Percentiles rank a stretch among this genome's conserved stretches.
Conservation (phyloP, 2,797 vertebrate genomes). For the Malurus splendens region DNA sequence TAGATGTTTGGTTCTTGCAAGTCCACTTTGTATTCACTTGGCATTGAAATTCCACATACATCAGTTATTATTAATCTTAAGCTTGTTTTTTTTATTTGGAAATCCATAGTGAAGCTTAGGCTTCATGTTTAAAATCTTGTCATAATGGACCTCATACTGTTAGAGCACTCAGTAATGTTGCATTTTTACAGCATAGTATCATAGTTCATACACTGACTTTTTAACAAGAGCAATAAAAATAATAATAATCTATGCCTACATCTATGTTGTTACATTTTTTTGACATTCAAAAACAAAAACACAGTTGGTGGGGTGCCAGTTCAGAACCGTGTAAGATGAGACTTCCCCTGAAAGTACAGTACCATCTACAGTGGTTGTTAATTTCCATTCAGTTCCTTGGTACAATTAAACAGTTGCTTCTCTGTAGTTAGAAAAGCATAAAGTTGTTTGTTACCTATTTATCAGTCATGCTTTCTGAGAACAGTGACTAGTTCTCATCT, state of each 20-base stretch:
- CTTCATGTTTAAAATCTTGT: slow-evolving; percentile 13
- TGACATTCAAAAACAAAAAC: not conserved
- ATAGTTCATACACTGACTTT: slow-evolving; percentile 33
- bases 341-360: not conserved
- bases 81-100: not conserved
- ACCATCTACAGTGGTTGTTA: not conserved
- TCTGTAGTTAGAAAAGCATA: not conserved
- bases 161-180: slow-evolving; percentile 14
- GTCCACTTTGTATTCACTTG: not conserved
- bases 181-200: slow-evolving; percentile 41
- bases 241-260: not conserved
- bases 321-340: not conserved
- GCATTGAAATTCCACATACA: not conserved
- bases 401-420: not conserved
- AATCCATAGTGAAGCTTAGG: not conserved
- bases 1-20: not conserved
- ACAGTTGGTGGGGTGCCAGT: not conserved
- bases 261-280: not conserved
- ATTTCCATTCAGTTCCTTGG: not conserved
- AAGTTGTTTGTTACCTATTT: not conserved
- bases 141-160: not conserved
- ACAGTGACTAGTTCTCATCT: not conserved
- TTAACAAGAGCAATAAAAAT: slow-evolving; percentile 57
- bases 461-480: not conserved
- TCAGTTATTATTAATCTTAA: not conserved